Conservation (phyloP, 2,888 invertebrate species). For the Sarcophaga rosellei region DNA sequence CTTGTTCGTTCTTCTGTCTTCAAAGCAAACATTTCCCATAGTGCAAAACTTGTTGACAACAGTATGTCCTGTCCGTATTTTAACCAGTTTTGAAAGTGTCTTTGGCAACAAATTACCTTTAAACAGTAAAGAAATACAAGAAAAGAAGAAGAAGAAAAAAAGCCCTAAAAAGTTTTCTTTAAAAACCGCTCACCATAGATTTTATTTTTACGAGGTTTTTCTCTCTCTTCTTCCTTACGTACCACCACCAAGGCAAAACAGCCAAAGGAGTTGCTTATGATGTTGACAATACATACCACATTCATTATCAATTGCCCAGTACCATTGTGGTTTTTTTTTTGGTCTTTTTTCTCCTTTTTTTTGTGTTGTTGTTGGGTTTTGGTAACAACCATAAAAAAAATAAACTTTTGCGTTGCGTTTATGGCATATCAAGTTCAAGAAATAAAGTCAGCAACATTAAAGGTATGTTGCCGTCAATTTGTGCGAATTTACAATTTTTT, state of each 20-base stretch:
- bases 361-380: slow-evolving; percentile 40
- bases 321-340: slow-evolving; percentile 23
- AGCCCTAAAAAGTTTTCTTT: slow-evolving; percentile 42
- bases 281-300: slow-evolving; percentile 63
- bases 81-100: slow-evolving; percentile 62
- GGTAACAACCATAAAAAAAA: slow-evolving; percentile 53
- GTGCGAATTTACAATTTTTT: slow-evolving; percentile 66
- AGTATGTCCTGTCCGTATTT: slow-evolving; percentile 25
- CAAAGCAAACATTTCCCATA: background rate
- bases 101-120: slow-evolving; percentile 66
- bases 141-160: slow-evolving; percentile 24
- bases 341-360: background rate
- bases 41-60: slow-evolving; percentile 30
- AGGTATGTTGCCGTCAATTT: slow-evolving; percentile 68
- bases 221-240: background rate
- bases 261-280: slow-evolving; percentile 45
- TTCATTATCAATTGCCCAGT: slow-evolving; percentile 62
- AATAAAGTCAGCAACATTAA: slow-evolving; percentile 64
- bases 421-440: slow-evolving; percentile 67
- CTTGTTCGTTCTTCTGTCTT: no score
- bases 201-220: background rate
- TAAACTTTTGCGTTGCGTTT: slow-evolving; percentile 61
- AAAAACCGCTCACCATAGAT: slow-evolving; percentile 36
- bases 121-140: background rate
- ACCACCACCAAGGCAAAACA: background rate